Conservation (phyloP, 2,888 invertebrate species). For the Cepaea hortensis region DNA sequence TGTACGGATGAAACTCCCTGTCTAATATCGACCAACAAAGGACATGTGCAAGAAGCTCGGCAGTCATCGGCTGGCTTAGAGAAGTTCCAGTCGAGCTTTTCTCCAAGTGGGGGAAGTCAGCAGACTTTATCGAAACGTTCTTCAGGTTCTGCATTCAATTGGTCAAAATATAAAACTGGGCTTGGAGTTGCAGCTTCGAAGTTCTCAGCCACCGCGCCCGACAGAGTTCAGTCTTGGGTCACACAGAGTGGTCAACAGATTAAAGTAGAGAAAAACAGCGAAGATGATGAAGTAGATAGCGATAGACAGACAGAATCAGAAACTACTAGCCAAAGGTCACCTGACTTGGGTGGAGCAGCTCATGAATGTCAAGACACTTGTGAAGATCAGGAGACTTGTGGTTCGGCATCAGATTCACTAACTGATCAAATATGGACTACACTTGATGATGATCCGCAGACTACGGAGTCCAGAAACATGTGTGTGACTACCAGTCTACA, state of each 20-base stretch:
- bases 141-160: constrained; percentile 59
- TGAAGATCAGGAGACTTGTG: too few species aligned
- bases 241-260: neutral
- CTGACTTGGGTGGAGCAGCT: too few species aligned
- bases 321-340: neutral
- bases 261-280: neutral
- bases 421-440: too few species aligned
- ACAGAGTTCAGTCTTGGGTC: neutral
- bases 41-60: neutral
- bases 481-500: too few species aligned
- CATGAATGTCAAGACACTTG: too few species aligned
- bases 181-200: neutral
- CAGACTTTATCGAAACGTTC: constrained; percentile 33
- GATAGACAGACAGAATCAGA: neutral
- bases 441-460: too few species aligned
- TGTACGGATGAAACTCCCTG: too few species aligned
- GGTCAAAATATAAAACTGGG: constrained; percentile 61
- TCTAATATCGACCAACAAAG: too few species aligned
- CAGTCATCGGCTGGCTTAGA: neutral
- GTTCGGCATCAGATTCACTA: too few species aligned
- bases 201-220: neutral
- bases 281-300: neutral
- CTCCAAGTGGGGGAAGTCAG: neutral
- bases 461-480: too few species aligned
- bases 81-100: constrained; percentile 34